Percentiles rank a stretch among this genome's conserved stretches.
phyloP scores from a whole-genome alignment of 2,888 invertebrate genomes.

The Drosophila siamana region DNA sequence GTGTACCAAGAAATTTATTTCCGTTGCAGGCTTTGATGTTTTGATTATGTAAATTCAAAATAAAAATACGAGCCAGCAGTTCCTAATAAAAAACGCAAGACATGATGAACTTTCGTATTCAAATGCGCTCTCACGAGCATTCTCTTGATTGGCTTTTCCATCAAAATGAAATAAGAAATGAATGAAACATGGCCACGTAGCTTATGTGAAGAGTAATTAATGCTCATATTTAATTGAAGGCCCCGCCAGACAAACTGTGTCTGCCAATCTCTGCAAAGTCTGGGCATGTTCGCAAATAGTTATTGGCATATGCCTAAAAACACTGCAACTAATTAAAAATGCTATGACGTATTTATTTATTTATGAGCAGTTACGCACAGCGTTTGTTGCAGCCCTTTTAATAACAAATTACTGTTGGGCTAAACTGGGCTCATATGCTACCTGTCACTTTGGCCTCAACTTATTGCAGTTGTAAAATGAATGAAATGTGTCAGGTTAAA shows the following conservation, averaged over 20 bases:
- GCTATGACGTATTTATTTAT: background rate
- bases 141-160: background rate
- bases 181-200: no score
- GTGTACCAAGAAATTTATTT: background rate
- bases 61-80: background rate
- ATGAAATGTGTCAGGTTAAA: slow-evolving; percentile 62
- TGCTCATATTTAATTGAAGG: background rate
- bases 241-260: background rate
- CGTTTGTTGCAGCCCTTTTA: slow-evolving; percentile 35
- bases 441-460: slow-evolving; percentile 29
- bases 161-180: no score
- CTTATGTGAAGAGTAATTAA: background rate
- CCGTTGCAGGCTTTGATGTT: background rate
- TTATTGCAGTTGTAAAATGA: slow-evolving; percentile 36
- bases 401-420: slow-evolving; percentile 42
- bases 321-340: slow-evolving; percentile 5
- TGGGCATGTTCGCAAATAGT: background rate
- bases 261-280: slow-evolving; percentile 1
- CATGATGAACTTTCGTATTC: background rate
- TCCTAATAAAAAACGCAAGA: background rate
- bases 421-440: slow-evolving; percentile 8
- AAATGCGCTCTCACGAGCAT: background rate
- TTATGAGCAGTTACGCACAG: slow-evolving; percentile 14
- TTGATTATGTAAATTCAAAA: background rate
- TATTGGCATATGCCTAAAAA: slow-evolving; percentile 2